Conservation (phyloP, 2,888 invertebrate genomes). For the Ectemnius lituratus region DNA sequence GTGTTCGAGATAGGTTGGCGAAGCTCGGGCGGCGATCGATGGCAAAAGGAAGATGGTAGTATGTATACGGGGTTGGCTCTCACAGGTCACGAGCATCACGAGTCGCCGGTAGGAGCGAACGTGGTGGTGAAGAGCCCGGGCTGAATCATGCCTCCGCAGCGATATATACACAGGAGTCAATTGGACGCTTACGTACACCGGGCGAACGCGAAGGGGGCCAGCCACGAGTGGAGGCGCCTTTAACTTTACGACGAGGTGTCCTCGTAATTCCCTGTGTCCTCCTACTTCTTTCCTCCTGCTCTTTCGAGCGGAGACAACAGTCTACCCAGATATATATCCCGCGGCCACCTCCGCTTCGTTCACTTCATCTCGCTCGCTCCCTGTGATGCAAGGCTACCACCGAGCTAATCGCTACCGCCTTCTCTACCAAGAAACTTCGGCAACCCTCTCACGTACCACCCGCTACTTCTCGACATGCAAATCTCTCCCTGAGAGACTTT, state of each 20-base stretch:
- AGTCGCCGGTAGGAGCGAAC: constrained; percentile 58
- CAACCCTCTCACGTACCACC: too few relatives aligned
- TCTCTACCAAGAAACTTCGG: too few relatives aligned
- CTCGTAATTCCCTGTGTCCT: constrained; percentile 63
- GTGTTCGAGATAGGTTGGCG: constrained; percentile 46
- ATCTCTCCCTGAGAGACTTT: too few relatives aligned
- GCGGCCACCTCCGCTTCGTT: constrained; percentile 4
- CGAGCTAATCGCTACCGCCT: too few relatives aligned
- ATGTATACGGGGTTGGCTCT: constrained; percentile 45
- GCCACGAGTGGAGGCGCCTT: constrained; percentile 61
- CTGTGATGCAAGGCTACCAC: too few relatives aligned
- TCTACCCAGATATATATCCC: constrained; percentile 3
- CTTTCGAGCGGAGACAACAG: too few relatives aligned
- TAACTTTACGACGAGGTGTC: constrained; percentile 67
- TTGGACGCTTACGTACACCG: constrained; percentile 58
- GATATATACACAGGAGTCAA: constrained; percentile 64
- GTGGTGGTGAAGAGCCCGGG: constrained; percentile 45
- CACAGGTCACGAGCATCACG: constrained; percentile 69
- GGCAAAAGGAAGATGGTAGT: constrained; percentile 48
- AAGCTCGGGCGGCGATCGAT: constrained; percentile 46
- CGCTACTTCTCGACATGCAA: too few relatives aligned
- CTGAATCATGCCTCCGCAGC: constrained; percentile 61
- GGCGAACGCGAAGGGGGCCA: constrained; percentile 45
- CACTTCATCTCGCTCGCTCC: background rate
- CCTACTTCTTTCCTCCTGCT: constrained; percentile 30